phyloP scores from a whole-genome alignment of 2,888 invertebrate species.

The Ypsolopha sequella region DNA sequence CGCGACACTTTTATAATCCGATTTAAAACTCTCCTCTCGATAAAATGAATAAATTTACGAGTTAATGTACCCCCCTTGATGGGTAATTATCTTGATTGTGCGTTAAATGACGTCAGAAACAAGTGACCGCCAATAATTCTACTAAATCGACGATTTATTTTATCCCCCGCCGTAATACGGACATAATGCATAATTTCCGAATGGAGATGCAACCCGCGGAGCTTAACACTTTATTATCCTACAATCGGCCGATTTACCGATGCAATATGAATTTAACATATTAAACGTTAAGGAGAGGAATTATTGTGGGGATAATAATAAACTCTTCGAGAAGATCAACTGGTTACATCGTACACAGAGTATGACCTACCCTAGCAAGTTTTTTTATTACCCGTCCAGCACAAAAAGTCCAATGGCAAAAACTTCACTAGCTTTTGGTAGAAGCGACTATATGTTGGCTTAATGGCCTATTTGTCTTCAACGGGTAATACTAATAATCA shows the following conservation, averaged over 20 bases:
- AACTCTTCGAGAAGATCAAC: background rate
- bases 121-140: constrained; percentile 20
- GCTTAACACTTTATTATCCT: constrained; percentile 2
- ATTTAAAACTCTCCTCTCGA: constrained; percentile 40
- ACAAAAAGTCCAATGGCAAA: too few relatives aligned
- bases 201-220: constrained; percentile 1
- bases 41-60: constrained; percentile 51
- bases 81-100: constrained; percentile 43
- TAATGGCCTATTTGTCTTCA: too few relatives aligned
- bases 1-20: constrained; percentile 52
- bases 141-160: constrained; percentile 6
- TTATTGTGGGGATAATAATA: background rate
- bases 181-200: constrained; percentile 2
- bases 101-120: constrained; percentile 15
- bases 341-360: background rate
- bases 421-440: too few relatives aligned
- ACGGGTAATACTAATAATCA: too few relatives aligned
- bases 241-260: background rate
- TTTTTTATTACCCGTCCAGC: too few relatives aligned
- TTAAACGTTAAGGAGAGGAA: background rate
- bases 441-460: too few relatives aligned
- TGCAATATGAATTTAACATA: background rate
- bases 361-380: too few relatives aligned
- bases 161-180: background rate
- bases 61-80: constrained; percentile 33